Evolutionary conservation across 1,140 invertebrate species (phyloP).

Genomic region (Metopolophium dirhodum): DNA sequence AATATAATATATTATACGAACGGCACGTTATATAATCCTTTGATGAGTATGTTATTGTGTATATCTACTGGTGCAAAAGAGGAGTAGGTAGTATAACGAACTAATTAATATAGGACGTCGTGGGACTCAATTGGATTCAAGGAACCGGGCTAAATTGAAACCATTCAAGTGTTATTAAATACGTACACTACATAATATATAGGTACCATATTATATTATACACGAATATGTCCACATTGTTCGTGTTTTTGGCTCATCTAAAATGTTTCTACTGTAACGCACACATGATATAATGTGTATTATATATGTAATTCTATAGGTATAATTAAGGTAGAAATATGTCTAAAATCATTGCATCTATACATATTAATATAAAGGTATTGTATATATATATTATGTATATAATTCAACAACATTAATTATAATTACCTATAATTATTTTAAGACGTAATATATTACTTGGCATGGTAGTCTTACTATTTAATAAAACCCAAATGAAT

Average conservation of each 20-base stretch:
- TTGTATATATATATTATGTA: no score
- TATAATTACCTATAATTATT: background rate
- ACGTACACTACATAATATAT: background rate
- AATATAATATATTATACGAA: background rate
- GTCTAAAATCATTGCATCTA: background rate
- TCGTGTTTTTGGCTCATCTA: background rate
- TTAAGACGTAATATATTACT: background rate
- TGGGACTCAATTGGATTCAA: background rate
- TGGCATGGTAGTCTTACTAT: background rate
- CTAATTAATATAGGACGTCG: background rate
- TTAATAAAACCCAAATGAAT: background rate
- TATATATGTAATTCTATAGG: background rate
- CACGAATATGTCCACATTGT: background rate
- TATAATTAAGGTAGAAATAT: background rate
- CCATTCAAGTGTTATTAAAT: conserved; percentile 20
- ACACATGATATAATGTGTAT: background rate
- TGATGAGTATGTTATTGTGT: background rate
- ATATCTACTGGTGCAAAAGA: background rate
- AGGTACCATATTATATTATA: background rate
- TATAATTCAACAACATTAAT: no score
- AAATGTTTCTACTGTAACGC: background rate
- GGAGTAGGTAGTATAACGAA: background rate
- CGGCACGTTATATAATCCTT: background rate
- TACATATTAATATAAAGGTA: background rate
- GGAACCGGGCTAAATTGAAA: background rate